Evolutionary conservation across 2,888 invertebrate species (phyloP).

Genomic region (Acrobasis repandana): DNA sequence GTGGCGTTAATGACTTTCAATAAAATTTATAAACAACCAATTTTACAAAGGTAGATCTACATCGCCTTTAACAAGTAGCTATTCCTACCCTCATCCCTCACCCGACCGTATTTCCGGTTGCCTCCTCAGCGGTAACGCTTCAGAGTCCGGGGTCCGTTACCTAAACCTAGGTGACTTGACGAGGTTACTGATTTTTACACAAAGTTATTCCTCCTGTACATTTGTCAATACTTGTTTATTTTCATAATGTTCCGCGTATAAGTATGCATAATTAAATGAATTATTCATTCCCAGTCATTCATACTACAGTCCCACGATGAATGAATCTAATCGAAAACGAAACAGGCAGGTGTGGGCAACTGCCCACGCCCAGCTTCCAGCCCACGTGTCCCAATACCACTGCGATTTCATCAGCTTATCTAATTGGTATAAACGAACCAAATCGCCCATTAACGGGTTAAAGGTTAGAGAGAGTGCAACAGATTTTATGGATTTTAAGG

Average conservation of each 20-base stretch:
- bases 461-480: slow-evolving; percentile 18
- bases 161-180: too few relatives aligned
- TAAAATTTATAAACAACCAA: too few relatives aligned
- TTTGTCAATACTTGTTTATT: not conserved
- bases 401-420: slow-evolving; percentile 28
- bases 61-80: too few relatives aligned
- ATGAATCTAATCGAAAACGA: slow-evolving; percentile 12
- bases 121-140: too few relatives aligned
- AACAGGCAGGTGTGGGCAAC: slow-evolving; percentile 17
- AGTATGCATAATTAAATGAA: slow-evolving; percentile 1
- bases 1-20: too few relatives aligned
- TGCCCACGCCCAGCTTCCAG: slow-evolving; percentile 37
- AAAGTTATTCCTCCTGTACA: not conserved
- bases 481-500: slow-evolving; percentile 19
- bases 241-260: not conserved
- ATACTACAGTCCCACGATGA: slow-evolving; percentile 14
- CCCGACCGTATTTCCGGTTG: too few relatives aligned
- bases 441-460: slow-evolving; percentile 22
- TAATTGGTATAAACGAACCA: slow-evolving; percentile 22
- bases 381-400: slow-evolving; percentile 30
- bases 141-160: too few relatives aligned
- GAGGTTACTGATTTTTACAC: too few relatives aligned
- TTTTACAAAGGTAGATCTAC: too few relatives aligned
- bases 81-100: too few relatives aligned
- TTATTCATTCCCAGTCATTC: slow-evolving; percentile 12